Conservation (phyloP, 2,888 invertebrate species). For the Sarcophaga rosellei region DNA sequence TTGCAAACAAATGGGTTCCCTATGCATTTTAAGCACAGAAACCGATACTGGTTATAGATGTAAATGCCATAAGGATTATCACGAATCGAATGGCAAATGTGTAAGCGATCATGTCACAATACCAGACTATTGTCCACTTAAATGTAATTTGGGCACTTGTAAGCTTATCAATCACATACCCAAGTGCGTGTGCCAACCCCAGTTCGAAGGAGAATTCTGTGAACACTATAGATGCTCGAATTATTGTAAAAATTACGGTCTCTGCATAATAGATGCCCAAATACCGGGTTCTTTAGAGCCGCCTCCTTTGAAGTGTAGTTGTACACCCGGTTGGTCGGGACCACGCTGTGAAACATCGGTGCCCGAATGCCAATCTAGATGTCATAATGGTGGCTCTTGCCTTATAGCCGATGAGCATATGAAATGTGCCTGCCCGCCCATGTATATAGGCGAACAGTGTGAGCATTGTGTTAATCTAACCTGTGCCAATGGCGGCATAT, state of each 20-base stretch:
- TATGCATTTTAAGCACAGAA: conserved; percentile 83
- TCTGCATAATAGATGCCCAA: conserved; percentile 82
- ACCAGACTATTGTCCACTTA: conserved; percentile 82
- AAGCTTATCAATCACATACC: conserved; percentile 82
- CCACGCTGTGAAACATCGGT: conserved; percentile 85
- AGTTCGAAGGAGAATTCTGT: conserved; percentile 86
- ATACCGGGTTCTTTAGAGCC: conserved; percentile 76
- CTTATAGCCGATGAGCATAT: conserved; percentile 78
- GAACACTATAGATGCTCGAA: conserved; percentile 87
- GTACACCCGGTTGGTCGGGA: conserved; percentile 86
- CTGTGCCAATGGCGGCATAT: conserved; percentile 85
- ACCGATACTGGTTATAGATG: conserved; percentile 81
- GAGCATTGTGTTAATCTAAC: conserved; percentile 83
- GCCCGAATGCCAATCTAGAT: conserved; percentile 83
- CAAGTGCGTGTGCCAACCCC: conserved; percentile 85
- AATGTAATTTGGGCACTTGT: conserved; percentile 85
- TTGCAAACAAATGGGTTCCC: conserved; percentile 84
- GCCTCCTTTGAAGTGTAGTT: conserved; percentile 83
- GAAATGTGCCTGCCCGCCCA: conserved; percentile 83
- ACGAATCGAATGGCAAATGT: conserved; percentile 78
- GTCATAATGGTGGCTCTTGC: conserved; percentile 85
- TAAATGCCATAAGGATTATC: conserved; percentile 83
- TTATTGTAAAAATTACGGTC: conserved; percentile 85
- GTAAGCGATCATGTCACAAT: conserved; percentile 76
- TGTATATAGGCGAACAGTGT: conserved; percentile 83